These are phyloP conservation scores for Leptinotarsa tumamoca DNA, from an alignment of 2,888 invertebrate species.

Conservation along the genomic window DNA sequence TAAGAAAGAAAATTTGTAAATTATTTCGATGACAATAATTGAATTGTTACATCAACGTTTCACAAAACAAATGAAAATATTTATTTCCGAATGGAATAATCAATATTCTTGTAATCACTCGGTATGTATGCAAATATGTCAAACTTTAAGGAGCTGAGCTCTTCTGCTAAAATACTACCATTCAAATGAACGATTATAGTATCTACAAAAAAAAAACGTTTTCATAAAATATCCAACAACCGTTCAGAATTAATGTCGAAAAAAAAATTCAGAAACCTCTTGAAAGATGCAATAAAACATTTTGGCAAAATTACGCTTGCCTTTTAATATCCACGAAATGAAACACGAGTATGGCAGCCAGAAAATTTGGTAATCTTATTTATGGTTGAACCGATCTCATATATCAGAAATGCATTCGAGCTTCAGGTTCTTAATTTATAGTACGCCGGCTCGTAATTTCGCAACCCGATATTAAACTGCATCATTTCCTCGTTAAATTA, in stretches of 20 bases:
- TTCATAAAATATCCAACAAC: background rate
- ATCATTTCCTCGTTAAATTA: slow-evolving; percentile 36
- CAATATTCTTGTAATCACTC: too few species aligned
- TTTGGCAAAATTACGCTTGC: slow-evolving; percentile 32
- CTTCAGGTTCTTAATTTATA: slow-evolving; percentile 40
- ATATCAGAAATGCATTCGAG: slow-evolving; percentile 38
- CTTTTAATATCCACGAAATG: slow-evolving; percentile 31
- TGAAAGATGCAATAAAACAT: slow-evolving; percentile 26
- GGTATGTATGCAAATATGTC: too few species aligned
- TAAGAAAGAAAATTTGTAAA: too few species aligned
- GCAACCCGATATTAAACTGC: slow-evolving; percentile 39
- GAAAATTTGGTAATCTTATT: slow-evolving; percentile 42
- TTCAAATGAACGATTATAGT: background rate
- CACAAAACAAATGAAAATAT: too few species aligned
- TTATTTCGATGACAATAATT: too few species aligned
- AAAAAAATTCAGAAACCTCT: background rate
- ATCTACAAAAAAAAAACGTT: background rate
- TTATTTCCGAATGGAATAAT: too few species aligned
- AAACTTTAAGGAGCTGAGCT: too few species aligned
- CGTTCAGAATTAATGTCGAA: background rate
- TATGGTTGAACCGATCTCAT: slow-evolving; percentile 36
- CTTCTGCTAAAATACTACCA: background rate
- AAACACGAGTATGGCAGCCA: slow-evolving; percentile 22
- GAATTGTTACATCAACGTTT: too few species aligned
- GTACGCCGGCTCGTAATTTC: slow-evolving; percentile 36